Evolutionary conservation across 2,888 invertebrate genomes (phyloP).

Genomic region (Timema podura): DNA sequence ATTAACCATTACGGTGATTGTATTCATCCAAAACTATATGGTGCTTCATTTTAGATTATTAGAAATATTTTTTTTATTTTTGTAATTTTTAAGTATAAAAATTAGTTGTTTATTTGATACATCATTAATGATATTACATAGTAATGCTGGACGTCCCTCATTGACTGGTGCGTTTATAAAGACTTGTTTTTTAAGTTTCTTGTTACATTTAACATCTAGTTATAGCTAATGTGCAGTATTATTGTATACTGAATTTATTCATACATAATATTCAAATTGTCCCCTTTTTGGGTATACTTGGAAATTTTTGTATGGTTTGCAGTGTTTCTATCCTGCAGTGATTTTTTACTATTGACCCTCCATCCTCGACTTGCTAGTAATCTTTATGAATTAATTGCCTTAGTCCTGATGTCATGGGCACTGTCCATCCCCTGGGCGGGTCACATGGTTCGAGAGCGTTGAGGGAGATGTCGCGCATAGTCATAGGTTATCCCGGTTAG

Average conservation of each 20-base stretch:
- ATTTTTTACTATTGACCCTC: constrained; percentile 24
- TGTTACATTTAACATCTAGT: constrained; percentile 27
- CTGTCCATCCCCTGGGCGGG: constrained; percentile 21
- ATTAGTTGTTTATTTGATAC: constrained; percentile 25
- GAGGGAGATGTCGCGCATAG: no score
- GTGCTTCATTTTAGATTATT: constrained; percentile 34
- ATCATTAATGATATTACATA: constrained; percentile 29
- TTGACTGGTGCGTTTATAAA: constrained; percentile 24
- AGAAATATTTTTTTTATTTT: constrained; percentile 31
- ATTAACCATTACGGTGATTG: constrained; percentile 28
- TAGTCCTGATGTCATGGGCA: constrained; percentile 25
- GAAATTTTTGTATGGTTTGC: constrained; percentile 32
- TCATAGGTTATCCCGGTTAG: no score
- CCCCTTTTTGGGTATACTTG: constrained; percentile 30
- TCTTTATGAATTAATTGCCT: constrained; percentile 13
- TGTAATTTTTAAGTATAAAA: constrained; percentile 30
- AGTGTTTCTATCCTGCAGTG: constrained; percentile 30
- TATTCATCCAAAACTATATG: constrained; percentile 33
- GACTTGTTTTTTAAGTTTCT: constrained; percentile 28
- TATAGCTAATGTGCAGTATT: constrained; percentile 32
- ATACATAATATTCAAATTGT: constrained; percentile 28
- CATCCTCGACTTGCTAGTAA: constrained; percentile 21
- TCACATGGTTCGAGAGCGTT: background rate
- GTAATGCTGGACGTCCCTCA: constrained; percentile 21
- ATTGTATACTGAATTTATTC: constrained; percentile 33